Conservation (phyloP, 2,113 vertebrate genomes). For the Cricetomys ansorgei region DNA sequence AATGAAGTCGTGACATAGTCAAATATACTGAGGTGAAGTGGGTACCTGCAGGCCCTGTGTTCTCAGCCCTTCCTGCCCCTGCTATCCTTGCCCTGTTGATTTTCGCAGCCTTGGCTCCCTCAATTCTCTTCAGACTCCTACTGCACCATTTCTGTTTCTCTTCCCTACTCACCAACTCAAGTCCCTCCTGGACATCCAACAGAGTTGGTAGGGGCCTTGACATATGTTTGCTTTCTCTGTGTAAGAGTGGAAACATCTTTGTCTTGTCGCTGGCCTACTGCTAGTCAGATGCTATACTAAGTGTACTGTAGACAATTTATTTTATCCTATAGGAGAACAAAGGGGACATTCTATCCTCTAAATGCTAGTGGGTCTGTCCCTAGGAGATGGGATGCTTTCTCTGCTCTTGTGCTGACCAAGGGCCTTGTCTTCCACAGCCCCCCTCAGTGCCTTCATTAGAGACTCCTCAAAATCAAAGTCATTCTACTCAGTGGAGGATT, state of each 20-base stretch:
- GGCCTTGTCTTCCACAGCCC: not conserved
- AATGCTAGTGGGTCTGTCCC: not conserved
- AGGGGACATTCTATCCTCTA: not conserved
- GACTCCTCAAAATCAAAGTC: not conserved
- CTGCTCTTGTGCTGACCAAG: not conserved
- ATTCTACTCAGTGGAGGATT: not conserved
- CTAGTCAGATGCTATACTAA: not conserved
- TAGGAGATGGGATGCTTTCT: not conserved
- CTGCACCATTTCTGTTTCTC: not conserved
- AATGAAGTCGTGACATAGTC: not conserved
- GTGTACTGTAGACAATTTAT: not conserved
- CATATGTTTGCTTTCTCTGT: not conserved
- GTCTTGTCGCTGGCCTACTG: not conserved
- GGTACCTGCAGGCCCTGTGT: not conserved
- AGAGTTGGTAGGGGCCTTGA: not conserved
- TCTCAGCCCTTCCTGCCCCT: not conserved
- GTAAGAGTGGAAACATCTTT: not conserved
- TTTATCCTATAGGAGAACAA: not conserved
- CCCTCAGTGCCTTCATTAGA: not conserved
- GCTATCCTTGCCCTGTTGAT: not conserved
- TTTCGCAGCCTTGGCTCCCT: not conserved
- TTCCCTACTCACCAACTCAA: not conserved
- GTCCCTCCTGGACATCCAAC: not conserved
- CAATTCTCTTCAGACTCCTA: not conserved
- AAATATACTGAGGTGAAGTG: not conserved